phyloP scores from a whole-genome alignment of 2,797 vertebrate genomes.

The Sebastes reedi region DNA sequence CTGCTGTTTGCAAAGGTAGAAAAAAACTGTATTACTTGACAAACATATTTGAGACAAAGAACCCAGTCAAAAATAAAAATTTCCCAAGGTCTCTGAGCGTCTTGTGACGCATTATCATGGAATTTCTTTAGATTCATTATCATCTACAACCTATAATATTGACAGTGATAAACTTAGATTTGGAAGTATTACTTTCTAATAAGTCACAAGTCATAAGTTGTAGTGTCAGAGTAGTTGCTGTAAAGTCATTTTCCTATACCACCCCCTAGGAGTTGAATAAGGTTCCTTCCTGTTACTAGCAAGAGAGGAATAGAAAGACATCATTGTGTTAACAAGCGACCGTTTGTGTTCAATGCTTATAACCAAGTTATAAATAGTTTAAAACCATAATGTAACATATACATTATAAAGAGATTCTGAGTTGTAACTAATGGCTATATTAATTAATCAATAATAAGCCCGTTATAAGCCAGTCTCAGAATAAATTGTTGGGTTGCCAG shows the following conservation, averaged over 20 bases:
- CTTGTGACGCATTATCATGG: neutral
- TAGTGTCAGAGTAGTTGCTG: neutral
- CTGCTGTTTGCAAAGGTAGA: slow-evolving; percentile 7
- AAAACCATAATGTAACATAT: neutral
- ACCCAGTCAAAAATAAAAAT: neutral
- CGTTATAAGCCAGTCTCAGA: no score
- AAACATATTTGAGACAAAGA: slow-evolving; percentile 28
- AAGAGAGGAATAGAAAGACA: neutral
- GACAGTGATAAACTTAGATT: neutral
- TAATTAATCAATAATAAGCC: no score
- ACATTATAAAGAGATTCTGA: no score
- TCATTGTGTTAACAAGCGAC: neutral
- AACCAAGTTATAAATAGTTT: neutral
- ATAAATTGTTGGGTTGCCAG: no score
- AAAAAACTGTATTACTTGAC: neutral
- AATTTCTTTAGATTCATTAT: neutral
- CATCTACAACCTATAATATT: neutral
- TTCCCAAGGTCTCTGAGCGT: slow-evolving; percentile 1
- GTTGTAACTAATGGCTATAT: no score
- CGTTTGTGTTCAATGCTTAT: neutral
- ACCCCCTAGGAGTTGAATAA: neutral
- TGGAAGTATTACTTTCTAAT: neutral
- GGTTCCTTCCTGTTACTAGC: neutral
- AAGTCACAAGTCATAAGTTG: neutral
- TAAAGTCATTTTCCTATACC: neutral